Percentiles rank a stretch among this genome's conserved stretches.
These are phyloP conservation scores for Mormyrus lacerda DNA, from an alignment of 2,113 vertebrate species.

Conservation along the genomic window DNA sequence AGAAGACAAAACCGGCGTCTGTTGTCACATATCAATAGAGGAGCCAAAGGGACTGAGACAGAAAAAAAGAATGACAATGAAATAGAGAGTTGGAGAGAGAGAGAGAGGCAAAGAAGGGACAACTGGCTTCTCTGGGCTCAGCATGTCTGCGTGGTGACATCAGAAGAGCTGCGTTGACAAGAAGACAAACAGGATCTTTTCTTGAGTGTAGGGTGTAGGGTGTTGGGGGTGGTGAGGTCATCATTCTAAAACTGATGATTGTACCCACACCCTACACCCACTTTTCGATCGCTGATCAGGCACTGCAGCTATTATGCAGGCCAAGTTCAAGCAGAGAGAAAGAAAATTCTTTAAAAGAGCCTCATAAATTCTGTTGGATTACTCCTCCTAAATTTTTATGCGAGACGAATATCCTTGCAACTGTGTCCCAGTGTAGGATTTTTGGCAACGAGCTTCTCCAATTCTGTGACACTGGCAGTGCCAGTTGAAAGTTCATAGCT, in stretches of 20 bases:
- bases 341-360: neutral
- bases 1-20: neutral
- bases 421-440: neutral
- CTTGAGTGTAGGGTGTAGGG: neutral
- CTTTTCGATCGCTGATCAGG: neutral
- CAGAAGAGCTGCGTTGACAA: conserved; percentile 12
- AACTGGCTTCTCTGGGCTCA: conserved; percentile 17
- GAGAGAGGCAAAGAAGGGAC: neutral
- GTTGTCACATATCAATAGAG: conserved; percentile 6
- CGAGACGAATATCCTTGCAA: neutral
- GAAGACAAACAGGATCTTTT: conserved; percentile 13
- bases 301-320: neutral
- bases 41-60: neutral
- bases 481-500: conserved; percentile 11
- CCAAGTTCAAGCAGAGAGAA: neutral
- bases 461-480: neutral
- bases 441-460: neutral
- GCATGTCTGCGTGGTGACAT: conserved; percentile 18
- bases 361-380: neutral
- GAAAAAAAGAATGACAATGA: neutral
- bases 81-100: neutral
- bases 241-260: neutral
- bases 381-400: neutral
- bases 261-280: neutral
- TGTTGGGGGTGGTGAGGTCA: conserved; percentile 20